Percentiles rank a stretch among this genome's conserved stretches.
Conservation (phyloP, 1,140 invertebrate species). For the Eubasilissa regina region DNA sequence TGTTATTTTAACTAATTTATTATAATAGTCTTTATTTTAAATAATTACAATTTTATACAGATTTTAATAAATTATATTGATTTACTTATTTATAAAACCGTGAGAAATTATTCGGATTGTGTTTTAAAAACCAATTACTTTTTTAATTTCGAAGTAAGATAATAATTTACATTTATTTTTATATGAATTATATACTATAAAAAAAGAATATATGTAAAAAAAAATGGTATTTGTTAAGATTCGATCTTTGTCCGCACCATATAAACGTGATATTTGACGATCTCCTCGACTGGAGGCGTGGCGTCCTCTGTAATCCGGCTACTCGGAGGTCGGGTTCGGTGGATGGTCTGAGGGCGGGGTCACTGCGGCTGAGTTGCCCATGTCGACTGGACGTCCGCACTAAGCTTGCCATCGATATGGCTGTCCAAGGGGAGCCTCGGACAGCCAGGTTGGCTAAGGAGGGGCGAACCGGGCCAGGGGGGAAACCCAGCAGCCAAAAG, state of each 20-base stretch:
- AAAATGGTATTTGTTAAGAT: not conserved
- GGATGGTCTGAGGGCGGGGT: conserved; percentile 91
- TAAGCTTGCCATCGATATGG: conserved; percentile 96
- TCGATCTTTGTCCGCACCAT: conserved; percentile 7
- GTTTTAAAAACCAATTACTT: no score
- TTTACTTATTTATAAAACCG: no score
- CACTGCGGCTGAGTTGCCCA: conserved; percentile 78
- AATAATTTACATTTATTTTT: no score
- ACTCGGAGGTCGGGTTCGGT: conserved; percentile 87
- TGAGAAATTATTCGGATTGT: no score
- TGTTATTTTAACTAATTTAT: no score
- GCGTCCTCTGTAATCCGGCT: conserved; percentile 95
- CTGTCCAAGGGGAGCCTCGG: conserved; percentile 83
- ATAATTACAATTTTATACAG: no score
- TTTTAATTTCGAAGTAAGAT: no score
- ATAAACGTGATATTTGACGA: not conserved
- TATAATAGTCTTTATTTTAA: no score
- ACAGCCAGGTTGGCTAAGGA: conserved; percentile 93
- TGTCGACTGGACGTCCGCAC: conserved; percentile 89
- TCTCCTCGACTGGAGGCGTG: conserved; percentile 84
- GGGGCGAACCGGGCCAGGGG: conserved; percentile 96
- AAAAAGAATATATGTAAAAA: no score
- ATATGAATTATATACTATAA: no score
- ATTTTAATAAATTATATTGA: no score
- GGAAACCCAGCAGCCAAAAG: conserved; percentile 98